phyloP scores from a whole-genome alignment of 1,140 invertebrate species.

The Mercenaria mercenaria region DNA sequence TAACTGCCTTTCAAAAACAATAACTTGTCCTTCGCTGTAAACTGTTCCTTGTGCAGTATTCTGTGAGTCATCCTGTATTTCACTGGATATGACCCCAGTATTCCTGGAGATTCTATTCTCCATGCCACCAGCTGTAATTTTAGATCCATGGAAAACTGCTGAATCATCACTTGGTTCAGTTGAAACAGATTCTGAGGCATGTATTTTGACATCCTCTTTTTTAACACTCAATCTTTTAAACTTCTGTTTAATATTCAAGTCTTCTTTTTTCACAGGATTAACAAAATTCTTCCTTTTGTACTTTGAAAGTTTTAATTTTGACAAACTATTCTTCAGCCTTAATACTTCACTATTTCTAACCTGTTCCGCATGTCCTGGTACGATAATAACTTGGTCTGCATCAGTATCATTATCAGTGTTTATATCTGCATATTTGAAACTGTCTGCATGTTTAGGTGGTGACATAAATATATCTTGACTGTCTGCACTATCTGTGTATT shows the following conservation, averaged over 20 bases:
- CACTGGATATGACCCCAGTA: neutral
- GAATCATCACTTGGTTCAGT: no score
- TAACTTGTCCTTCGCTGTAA: constrained; percentile 33
- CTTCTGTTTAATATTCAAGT: neutral
- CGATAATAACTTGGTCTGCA: neutral
- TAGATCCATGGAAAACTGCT: no score
- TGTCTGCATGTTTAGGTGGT: neutral
- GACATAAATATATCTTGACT: constrained; percentile 16
- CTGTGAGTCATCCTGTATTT: neutral
- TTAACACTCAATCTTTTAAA: neutral
- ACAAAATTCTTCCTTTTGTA: constrained; percentile 47
- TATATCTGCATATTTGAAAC: neutral
- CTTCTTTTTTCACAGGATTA: neutral
- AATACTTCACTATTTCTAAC: neutral
- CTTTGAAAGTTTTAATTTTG: constrained; percentile 23
- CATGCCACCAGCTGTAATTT: no score
- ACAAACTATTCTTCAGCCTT: neutral
- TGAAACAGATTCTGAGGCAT: neutral
- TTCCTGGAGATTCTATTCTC: no score
- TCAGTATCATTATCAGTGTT: neutral
- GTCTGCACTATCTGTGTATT: neutral
- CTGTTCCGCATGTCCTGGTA: neutral
- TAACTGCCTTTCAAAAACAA: constrained; percentile 46
- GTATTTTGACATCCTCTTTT: neutral
- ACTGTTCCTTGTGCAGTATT: neutral